phyloP scores from a whole-genome alignment of 2,113 vertebrate species.

The Brachirus orientalis region DNA sequence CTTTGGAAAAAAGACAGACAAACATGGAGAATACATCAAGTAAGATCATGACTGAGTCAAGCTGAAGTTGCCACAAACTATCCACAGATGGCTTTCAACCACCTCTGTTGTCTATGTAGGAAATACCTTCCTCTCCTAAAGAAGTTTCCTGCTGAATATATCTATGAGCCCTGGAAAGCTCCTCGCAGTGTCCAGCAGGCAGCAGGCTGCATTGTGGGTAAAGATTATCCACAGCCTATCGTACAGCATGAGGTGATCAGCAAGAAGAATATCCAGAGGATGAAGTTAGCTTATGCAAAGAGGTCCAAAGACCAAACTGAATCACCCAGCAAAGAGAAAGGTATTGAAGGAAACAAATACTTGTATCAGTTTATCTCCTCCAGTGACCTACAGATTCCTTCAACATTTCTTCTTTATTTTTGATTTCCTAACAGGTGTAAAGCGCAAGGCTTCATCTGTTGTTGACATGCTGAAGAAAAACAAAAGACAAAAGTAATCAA shows the following conservation, averaged over 20 bases:
- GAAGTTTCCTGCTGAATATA: constrained; percentile 77
- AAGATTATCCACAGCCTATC: constrained; percentile 79
- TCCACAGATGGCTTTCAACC: rapidly evolving
- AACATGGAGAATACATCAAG: constrained; percentile 81
- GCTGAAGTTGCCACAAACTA: neutral
- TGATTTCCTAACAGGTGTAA: constrained; percentile 60
- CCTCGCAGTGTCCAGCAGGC: constrained; percentile 75
- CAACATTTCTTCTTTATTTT: neutral
- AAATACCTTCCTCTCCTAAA: constrained; percentile 81
- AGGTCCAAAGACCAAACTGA: constrained; percentile 33
- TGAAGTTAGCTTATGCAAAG: constrained; percentile 78
- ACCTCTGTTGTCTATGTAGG: constrained; percentile 43
- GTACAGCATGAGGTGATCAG: constrained; percentile 66
- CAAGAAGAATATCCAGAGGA: constrained; percentile 79
- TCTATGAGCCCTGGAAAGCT: constrained; percentile 84
- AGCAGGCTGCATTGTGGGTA: constrained; percentile 82
- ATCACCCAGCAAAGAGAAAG: constrained; percentile 55
- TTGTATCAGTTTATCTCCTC: neutral
- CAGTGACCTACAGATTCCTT: too few species aligned
- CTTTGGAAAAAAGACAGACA: constrained; percentile 82
- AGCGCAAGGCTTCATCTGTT: constrained; percentile 65
- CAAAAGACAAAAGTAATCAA: constrained; percentile 12
- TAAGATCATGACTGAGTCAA: constrained; percentile 28
- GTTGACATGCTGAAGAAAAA: constrained; percentile 72
- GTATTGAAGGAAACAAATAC: constrained; percentile 1